phyloP scores from a whole-genome alignment of 2,888 invertebrate species.

The Scaptomyza tumidula region DNA sequence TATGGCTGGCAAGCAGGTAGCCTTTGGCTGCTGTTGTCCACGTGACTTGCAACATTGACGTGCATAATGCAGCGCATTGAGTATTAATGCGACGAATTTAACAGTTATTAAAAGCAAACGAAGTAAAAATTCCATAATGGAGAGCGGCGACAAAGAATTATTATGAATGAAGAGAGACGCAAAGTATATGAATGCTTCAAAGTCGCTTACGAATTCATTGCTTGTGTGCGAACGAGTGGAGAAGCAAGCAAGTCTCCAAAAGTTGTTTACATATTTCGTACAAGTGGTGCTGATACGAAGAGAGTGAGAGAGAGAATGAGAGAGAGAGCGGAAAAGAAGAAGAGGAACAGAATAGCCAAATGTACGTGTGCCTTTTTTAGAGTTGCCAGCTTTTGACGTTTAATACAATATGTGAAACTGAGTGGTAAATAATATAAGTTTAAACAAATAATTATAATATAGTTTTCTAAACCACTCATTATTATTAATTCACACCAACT shows the following conservation, averaged over 20 bases:
- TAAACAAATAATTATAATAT: too few species aligned
- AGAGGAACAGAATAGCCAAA: slow-evolving; percentile 3
- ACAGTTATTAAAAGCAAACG: slow-evolving; percentile 61
- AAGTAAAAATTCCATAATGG: slow-evolving; percentile 72
- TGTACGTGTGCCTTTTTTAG: neutral
- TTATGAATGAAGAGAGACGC: rapidly evolving
- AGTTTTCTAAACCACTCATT: too few species aligned
- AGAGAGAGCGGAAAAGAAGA: neutral
- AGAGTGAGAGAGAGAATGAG: too few species aligned
- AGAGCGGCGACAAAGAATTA: neutral
- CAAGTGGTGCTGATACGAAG: too few species aligned
- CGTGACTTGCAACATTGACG: neutral
- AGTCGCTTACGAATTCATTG: slow-evolving; percentile 19
- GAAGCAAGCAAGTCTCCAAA: neutral
- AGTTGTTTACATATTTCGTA: neutral
- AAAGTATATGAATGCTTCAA: too few species aligned
- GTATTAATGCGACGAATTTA: slow-evolving; percentile 44
- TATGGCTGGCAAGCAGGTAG: slow-evolving; percentile 58
- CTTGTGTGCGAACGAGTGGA: neutral
- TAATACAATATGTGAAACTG: too few species aligned
- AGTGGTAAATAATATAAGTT: too few species aligned
- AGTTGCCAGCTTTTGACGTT: neutral
- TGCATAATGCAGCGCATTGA: slow-evolving; percentile 20
- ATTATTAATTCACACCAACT: too few species aligned
- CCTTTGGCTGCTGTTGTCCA: neutral